phyloP scores from a whole-genome alignment of 1,140 invertebrate species.

The Holotrichia oblita region DNA sequence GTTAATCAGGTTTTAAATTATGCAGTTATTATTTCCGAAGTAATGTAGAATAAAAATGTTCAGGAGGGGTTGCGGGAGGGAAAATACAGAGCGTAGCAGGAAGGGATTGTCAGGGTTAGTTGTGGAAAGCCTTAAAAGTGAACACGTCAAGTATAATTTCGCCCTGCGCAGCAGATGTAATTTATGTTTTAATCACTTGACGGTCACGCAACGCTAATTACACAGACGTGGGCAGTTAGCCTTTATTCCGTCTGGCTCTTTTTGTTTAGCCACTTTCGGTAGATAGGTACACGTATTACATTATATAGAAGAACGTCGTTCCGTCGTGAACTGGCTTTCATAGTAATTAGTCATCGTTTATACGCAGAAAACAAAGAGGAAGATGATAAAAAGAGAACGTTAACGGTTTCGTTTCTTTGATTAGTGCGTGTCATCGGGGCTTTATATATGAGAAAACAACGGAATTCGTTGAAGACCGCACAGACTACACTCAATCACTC shows the following conservation, averaged over 20 bases:
- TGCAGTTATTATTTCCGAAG: too few species aligned
- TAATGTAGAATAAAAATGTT: too few species aligned
- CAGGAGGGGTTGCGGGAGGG: neutral
- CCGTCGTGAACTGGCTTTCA: neutral
- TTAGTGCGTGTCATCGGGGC: constrained; percentile 20
- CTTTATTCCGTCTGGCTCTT: constrained; percentile 41
- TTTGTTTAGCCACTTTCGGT: constrained; percentile 33
- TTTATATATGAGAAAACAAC: constrained; percentile 3
- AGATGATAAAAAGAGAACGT: neutral
- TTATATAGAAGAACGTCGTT: neutral
- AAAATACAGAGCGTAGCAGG: neutral
- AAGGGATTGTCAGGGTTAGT: constrained; percentile 31
- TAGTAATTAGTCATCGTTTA: constrained; percentile 34
- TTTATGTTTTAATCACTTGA: constrained; percentile 58
- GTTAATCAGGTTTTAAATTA: too few species aligned
- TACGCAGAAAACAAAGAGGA: constrained; percentile 1
- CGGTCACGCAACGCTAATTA: constrained; percentile 56
- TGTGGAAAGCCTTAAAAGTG: constrained; percentile 45
- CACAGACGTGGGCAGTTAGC: constrained; percentile 53
- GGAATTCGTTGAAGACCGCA: neutral
- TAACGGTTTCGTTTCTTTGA: constrained; percentile 21
- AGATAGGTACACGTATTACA: neutral
- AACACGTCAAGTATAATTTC: constrained; percentile 57
- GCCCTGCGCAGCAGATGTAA: constrained; percentile 49
- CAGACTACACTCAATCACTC: neutral